A percentile compares a stretch with the other conserved stretches of the same genome.
Evolutionary conservation across 2,797 vertebrate genomes (phyloP).

Genomic region (Anomalospiza imberbis): DNA sequence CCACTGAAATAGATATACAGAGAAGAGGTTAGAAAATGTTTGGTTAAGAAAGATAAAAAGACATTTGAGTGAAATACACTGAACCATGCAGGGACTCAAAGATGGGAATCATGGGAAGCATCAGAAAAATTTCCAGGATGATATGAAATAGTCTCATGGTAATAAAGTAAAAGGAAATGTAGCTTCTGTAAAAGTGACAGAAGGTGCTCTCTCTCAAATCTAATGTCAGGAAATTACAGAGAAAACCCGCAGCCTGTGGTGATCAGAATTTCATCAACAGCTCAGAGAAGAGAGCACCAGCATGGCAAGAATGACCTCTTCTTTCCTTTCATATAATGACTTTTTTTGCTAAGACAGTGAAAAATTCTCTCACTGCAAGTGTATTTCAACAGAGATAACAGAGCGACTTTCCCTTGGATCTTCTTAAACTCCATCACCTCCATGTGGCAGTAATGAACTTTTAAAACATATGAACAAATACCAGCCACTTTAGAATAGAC

Average conservation of each 20-base stretch:
- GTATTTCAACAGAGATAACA: constrained; percentile 1
- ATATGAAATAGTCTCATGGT: background rate
- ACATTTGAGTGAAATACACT: background rate
- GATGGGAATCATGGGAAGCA: background rate
- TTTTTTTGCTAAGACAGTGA: background rate
- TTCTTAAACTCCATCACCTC: background rate
- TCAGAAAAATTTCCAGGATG: background rate
- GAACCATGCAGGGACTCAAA: background rate
- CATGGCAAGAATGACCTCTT: constrained; percentile 24
- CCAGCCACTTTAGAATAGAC: background rate
- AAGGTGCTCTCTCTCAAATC: background rate
- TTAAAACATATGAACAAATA: background rate
- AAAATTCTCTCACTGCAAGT: background rate
- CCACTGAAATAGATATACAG: background rate
- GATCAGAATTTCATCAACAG: constrained; percentile 21
- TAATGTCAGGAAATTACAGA: constrained; percentile 20
- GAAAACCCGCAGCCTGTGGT: background rate
- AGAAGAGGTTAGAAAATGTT: background rate
- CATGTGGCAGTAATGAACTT: background rate
- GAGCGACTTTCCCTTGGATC: background rate
- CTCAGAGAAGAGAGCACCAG: background rate
- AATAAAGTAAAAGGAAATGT: background rate
- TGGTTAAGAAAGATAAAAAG: background rate
- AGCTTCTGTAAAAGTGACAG: background rate
- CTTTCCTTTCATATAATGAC: constrained; percentile 25